These are phyloP conservation scores for Laterallus jamaicensis DNA, from an alignment of 2,113 vertebrate genomes.

Conservation along the genomic window DNA sequence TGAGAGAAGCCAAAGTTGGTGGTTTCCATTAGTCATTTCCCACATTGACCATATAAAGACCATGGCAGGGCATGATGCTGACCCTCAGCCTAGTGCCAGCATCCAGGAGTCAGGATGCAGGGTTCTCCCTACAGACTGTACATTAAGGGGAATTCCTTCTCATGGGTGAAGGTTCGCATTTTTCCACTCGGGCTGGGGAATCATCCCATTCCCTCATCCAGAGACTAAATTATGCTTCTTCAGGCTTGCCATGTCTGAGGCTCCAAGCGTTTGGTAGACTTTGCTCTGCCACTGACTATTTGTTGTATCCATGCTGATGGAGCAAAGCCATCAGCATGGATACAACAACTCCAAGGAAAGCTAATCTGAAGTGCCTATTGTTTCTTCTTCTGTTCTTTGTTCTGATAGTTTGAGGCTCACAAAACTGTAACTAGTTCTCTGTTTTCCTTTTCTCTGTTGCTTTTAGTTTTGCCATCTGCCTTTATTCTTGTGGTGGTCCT, in stretches of 20 bases:
- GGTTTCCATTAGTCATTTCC: constrained; percentile 60
- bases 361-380: fast-evolving
- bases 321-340: background rate
- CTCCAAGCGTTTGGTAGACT: background rate
- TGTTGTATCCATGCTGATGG: too few relatives aligned
- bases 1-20: constrained; percentile 19
- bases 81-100: background rate
- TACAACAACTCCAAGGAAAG: background rate
- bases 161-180: constrained; percentile 25
- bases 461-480: background rate
- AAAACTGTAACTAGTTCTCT: background rate
- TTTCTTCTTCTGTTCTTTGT: background rate
- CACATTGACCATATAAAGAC: constrained; percentile 10
- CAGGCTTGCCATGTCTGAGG: background rate
- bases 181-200: background rate
- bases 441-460: background rate
- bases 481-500: background rate
- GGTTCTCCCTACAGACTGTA: constrained; percentile 22
- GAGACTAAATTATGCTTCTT: background rate
- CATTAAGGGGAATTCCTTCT: constrained; percentile 39
- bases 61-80: background rate
- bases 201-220: background rate
- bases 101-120: background rate
- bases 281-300: background rate
- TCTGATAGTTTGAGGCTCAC: background rate